Evolutionary conservation across 2,888 invertebrate genomes (phyloP), one percentile per base, ranked within the genome.

Genomic region (Macrostomum cliftonense): DNA sequence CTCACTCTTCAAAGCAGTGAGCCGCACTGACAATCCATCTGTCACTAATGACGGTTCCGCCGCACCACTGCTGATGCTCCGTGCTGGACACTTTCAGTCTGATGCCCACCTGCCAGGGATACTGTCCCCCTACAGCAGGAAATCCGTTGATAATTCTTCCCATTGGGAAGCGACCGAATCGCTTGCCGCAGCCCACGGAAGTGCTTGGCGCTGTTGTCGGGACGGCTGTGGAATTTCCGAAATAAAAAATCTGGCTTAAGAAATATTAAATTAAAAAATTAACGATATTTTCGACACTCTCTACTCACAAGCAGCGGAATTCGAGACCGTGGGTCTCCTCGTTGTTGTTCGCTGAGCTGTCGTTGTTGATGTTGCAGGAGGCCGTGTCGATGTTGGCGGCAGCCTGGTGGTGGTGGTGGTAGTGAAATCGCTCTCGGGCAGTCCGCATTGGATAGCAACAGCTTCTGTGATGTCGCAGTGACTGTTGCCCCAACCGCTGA

Each of bases 391-490:
- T 28, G 28, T 28, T 4, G 28, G 4, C 9, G 28, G 28, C 28
- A 28, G 28, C 40, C 9, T 2, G 4, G 40, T 40, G 2, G 40
- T 40, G 2, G 40, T 40, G 17, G 38, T 38, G 38, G 38, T 38
- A 58, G 57, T 42, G 55, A 14, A 17, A 59, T 59, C 14, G 57
- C 47, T 42, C 37, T 39, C 2, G 54, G 55, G 45, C 55, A 57
- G 12, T 46, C 52, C 46, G 45, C 63, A 63, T 11, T 45, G 46
- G 12, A 82, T 74, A 2, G 77, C 77, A 1, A 78, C 80, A 61
- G 82, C 82, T 67, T 83, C 82, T 5, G 73, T 70, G 61, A 82
- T 82, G 51, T 77, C 77, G 62, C 83, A 83, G 63, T 82, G 81
- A 61, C 77, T 75, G 52, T 75, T 74, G 1, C 80, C 80, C 81